Base-by-base conservation (phyloP, 2,888 invertebrate genomes). In the Cosmopolites sordidus region DNA sequence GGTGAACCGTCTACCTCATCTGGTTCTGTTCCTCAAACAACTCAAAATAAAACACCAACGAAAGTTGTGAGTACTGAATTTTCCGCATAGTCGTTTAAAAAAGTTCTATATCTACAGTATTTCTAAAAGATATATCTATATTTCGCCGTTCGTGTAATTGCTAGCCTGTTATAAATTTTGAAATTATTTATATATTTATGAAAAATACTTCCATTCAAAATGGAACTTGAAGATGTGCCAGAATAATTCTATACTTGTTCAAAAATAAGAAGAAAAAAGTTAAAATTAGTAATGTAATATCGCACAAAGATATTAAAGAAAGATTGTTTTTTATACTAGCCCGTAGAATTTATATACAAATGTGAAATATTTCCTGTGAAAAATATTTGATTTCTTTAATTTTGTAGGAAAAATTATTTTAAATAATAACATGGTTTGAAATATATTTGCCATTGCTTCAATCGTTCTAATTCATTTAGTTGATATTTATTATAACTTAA, bases 1-100 rank as follows among this genome's bases (percentile, higher is more conserved):
- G 81, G 82, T 49, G 83, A 84, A 53, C 68, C 71, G 2, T 33
- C 27, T n/a, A 48, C 44, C 16, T 39, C 43, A 1, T 46, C 46
- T 1, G 15, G 22, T 1, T 22, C 53, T 1, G 63, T 62, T 38
- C 61, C 62, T 22, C 69, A 69, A 47, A 40, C 58, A 41, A 60
- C 52, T 39, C 58, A 54, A 40, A 67, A 68, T 48, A 69, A 63
- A 58, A 73, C 71, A 43, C 72, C 72, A 50, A 72, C 68, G 43
- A 72, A 71, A 63, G 63, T 65, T 37, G 50, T 46, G 16, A 48
- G 50, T 58, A 47, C 6, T 16, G 47, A 56, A 30, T 51, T 49
- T 52, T 27, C 17, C 16, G 49, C 56, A 45, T 56, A 51, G 16
- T 40, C 3, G 16, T 22, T 8, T 5, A 22, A 22, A 22, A n/a